Percentiles rank a stretch among this genome's conserved stretches.
Evolutionary conservation across 2,113 vertebrate genomes (phyloP).

Genomic region (Echinops telfairi): DNA sequence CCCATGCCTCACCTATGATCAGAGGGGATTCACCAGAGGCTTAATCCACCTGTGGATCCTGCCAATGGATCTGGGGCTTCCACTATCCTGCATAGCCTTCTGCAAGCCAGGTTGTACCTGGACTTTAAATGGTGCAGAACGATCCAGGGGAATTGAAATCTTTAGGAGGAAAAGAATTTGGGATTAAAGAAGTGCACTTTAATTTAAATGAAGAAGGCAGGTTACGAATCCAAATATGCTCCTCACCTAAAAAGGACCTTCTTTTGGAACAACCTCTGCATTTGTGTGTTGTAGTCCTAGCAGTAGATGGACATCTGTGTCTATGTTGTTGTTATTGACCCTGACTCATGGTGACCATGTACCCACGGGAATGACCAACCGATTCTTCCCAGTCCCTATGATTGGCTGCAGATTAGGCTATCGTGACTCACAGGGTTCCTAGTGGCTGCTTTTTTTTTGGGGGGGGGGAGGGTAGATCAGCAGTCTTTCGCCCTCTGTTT

Average conservation of each 20-base stretch:
- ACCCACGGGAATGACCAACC: background rate
- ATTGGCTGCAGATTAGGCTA: background rate
- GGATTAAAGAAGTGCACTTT: constrained; percentile 1
- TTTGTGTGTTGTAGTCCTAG: background rate
- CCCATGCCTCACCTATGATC: no score
- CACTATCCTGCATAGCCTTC: no score
- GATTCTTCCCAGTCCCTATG: background rate
- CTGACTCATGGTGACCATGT: background rate
- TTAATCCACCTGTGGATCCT: no score
- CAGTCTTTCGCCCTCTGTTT: background rate
- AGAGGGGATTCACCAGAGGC: no score
- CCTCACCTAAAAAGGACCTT: background rate
- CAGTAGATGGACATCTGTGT: background rate
- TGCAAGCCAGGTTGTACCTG: background rate
- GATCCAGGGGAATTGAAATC: background rate
- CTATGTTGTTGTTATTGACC: background rate
- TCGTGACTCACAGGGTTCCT: background rate
- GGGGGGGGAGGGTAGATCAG: no score
- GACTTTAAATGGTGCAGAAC: background rate
- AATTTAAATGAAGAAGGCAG: constrained; percentile 24
- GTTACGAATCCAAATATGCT: background rate
- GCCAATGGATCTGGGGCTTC: no score
- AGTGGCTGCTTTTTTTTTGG: background rate
- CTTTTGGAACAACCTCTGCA: background rate
- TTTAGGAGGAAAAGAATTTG: constrained; percentile 10